phyloP scores from a whole-genome alignment of 1,140 invertebrate species.

The Popillia japonica region DNA sequence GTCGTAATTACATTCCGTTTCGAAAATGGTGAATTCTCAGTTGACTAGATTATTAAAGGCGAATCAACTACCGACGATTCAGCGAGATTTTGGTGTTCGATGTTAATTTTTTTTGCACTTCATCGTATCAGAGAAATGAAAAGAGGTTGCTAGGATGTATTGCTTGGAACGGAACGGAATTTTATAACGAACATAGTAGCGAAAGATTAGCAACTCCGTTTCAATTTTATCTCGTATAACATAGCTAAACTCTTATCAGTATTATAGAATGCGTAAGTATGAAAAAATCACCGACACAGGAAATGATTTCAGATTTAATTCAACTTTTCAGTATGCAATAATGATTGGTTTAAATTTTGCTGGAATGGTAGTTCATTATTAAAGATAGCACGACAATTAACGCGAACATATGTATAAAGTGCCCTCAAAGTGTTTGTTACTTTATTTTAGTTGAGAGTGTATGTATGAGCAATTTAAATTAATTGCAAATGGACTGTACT shows the following conservation, averaged over 20 bases:
- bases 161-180: not conserved
- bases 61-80: slow-evolving; percentile 34
- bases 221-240: not conserved
- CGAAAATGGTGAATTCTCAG: slow-evolving; percentile 39
- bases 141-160: not conserved
- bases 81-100: slow-evolving; percentile 12
- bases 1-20: slow-evolving; percentile 38
- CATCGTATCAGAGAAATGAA: not conserved
- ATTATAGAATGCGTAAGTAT: slow-evolving; percentile 43
- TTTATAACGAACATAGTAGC: not conserved
- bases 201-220: not conserved
- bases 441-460: no score
- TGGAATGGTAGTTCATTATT: no score
- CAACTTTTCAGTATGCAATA: no score
- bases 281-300: slow-evolving; percentile 35
- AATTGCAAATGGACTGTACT: no score
- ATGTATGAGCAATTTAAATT: no score
- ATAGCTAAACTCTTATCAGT: slow-evolving; percentile 37
- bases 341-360: no score
- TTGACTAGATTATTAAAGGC: slow-evolving; percentile 40
- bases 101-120: slow-evolving; percentile 12
- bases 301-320: not conserved
- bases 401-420: no score
- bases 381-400: no score
- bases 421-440: no score